A percentile compares a stretch with the other conserved stretches of the same genome.
These are phyloP conservation scores for Diploptera punctata DNA, from an alignment of 2,888 invertebrate species.

Conservation along the genomic window DNA sequence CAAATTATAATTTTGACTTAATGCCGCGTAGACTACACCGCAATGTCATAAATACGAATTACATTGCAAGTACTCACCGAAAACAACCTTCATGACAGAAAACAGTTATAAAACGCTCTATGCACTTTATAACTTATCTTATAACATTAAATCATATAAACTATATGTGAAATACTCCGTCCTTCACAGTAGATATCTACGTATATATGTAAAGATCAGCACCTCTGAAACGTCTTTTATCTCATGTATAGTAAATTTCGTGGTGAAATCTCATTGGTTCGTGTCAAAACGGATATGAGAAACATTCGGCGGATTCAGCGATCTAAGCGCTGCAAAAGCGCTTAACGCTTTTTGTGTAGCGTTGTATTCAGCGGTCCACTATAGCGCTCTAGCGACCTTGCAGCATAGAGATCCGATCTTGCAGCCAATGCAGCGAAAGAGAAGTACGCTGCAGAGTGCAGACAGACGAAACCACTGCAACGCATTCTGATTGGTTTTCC, in stretches of 20 bases:
- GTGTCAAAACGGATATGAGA: not conserved
- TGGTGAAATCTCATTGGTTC: constrained; percentile 23
- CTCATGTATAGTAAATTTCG: constrained; percentile 18
- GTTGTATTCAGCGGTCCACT: too few species aligned
- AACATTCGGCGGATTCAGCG: not conserved
- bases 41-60: not conserved
- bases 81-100: not conserved
- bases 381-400: too few species aligned
- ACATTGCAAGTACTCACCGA: constrained; percentile 5
- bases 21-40: too few species aligned
- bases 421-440: too few species aligned
- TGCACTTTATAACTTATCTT: not conserved
- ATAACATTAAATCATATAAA: not conserved
- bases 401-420: too few species aligned
- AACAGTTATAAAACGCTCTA: not conserved
- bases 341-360: too few species aligned
- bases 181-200: not conserved
- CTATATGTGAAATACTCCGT: not conserved
- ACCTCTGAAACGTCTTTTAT: not conserved
- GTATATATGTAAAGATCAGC: too few species aligned
- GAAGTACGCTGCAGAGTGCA: too few species aligned
- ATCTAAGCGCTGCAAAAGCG: too few species aligned
- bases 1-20: not conserved
- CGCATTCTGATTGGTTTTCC: too few species aligned
- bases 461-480: too few species aligned